Percentiles rank a stretch among this genome's conserved stretches.
Evolutionary conservation across 2,888 invertebrate species (phyloP).

Genomic region (Himalopsyche japonica): DNA sequence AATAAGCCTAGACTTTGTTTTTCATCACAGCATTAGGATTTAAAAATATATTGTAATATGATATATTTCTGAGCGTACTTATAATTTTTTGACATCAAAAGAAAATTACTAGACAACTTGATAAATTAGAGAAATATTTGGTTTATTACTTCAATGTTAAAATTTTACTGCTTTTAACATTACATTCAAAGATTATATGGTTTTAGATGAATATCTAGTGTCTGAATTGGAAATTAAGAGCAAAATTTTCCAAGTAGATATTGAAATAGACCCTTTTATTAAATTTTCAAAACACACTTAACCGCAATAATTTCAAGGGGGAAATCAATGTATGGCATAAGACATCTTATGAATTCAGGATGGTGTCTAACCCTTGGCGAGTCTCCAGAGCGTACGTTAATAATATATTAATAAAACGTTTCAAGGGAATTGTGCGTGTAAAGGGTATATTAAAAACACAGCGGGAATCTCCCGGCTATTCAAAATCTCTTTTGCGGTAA

Average conservation of each 20-base stretch:
- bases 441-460: not conserved
- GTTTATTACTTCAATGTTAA: too few species aligned
- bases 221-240: too few species aligned
- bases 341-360: not conserved
- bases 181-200: too few species aligned
- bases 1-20: too few species aligned
- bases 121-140: too few species aligned
- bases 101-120: too few species aligned
- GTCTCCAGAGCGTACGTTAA: not conserved
- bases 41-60: too few species aligned
- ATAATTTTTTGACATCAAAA: too few species aligned
- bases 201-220: too few species aligned
- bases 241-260: not conserved
- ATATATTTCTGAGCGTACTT: too few species aligned
- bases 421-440: not conserved
- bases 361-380: not conserved
- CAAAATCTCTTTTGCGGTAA: not conserved
- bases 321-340: not conserved
- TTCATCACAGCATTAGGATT: too few species aligned
- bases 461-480: not conserved
- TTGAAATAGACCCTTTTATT: not conserved
- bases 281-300: not conserved
- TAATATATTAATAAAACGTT: not conserved
- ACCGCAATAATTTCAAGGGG: not conserved
- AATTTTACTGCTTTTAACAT: too few species aligned